Conservation (phyloP, 2,888 invertebrate genomes). For the Cephus pulcher region DNA sequence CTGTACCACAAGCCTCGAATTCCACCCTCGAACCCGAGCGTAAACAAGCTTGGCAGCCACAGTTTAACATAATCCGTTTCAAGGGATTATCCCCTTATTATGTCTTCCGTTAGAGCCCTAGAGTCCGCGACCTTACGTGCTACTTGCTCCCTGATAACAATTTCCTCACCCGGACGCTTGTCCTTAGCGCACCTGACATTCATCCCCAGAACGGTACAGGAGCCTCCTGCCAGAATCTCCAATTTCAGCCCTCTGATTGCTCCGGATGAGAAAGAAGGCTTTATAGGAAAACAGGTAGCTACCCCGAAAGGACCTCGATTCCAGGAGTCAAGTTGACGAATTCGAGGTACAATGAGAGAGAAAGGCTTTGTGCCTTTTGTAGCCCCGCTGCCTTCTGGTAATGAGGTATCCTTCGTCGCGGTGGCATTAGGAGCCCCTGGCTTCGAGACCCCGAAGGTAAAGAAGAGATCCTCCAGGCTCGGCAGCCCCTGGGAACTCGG, state of each 20-base stretch:
- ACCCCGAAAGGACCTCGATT: not conserved
- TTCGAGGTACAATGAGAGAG: not conserved
- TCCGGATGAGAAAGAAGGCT: not conserved
- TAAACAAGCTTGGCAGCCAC: conserved; percentile 12
- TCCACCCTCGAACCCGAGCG: not conserved
- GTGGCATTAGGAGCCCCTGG: not conserved
- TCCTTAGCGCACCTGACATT: not conserved
- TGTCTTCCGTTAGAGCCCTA: conserved; percentile 28
- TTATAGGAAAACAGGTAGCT: not conserved
- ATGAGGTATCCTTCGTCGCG: not conserved
- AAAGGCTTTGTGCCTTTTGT: no score
- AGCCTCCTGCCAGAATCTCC: no score
- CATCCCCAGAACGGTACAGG: not conserved
- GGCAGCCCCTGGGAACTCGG: conserved; percentile 1
- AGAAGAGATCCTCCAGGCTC: not conserved
- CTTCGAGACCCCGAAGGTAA: not conserved
- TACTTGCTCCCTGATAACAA: not conserved
- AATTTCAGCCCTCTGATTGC: not conserved
- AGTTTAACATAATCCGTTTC: conserved; percentile 31
- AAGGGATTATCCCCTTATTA: conserved; percentile 40
- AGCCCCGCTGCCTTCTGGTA: not conserved
- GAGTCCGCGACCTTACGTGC: not conserved
- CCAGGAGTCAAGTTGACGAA: not conserved
- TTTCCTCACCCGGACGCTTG: not conserved
- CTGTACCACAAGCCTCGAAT: not conserved